Evolutionary conservation across 2,888 invertebrate species (phyloP).

Genomic region (Dione vanillae): DNA sequence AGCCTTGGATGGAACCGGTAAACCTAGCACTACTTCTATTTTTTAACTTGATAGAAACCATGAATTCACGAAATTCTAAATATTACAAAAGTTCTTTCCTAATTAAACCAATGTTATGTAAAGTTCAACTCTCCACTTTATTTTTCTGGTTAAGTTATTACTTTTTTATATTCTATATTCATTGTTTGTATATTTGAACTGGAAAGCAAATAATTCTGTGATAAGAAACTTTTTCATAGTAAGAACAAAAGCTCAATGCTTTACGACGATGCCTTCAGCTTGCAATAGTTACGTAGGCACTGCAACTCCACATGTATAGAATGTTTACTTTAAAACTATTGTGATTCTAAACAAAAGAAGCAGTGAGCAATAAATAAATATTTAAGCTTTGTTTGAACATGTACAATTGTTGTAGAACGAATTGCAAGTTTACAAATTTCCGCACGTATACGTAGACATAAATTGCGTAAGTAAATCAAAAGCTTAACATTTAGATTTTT

Average conservation of each 20-base stretch:
- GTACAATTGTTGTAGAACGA: constrained; percentile 1
- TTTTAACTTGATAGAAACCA: too few relatives aligned
- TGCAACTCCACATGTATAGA: neutral
- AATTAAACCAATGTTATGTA: too few relatives aligned
- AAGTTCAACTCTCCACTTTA: too few relatives aligned
- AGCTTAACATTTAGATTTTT: neutral
- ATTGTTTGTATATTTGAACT: too few relatives aligned
- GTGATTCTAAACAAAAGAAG: constrained; percentile 11
- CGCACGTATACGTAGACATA: neutral
- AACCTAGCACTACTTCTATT: too few relatives aligned
- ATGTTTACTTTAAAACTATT: constrained; percentile 2
- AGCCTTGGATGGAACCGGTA: too few relatives aligned
- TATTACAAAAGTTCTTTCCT: too few relatives aligned
- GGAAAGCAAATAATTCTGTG: constrained; percentile 10
- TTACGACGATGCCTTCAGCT: neutral
- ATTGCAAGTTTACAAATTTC: constrained; percentile 20
- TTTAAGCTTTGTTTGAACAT: constrained; percentile 26
- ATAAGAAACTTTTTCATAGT: too few relatives aligned
- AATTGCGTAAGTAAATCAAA: neutral
- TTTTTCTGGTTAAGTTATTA: too few relatives aligned
- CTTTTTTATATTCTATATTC: too few relatives aligned
- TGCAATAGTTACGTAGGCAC: neutral
- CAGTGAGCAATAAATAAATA: constrained; percentile 8
- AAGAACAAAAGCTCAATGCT: neutral
- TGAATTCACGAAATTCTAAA: too few relatives aligned